Evolutionary conservation across 2,888 invertebrate species (phyloP).

Genomic region (Sisyra terminalis): DNA sequence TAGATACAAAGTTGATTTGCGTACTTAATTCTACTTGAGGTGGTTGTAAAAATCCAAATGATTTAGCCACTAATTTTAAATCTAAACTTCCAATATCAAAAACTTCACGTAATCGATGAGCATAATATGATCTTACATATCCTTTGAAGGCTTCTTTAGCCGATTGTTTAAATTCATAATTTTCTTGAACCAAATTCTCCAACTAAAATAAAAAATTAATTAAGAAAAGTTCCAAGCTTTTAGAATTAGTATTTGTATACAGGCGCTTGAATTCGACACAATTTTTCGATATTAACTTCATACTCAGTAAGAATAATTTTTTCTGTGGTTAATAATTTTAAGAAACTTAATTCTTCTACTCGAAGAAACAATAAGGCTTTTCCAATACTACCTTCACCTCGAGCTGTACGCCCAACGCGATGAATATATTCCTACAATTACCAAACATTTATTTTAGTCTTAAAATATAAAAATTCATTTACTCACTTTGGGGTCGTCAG

Average conservation of each 20-base stretch:
- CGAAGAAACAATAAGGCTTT: constrained; percentile 84
- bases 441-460: neutral
- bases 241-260: neutral
- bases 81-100: constrained; percentile 88
- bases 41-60: constrained; percentile 92
- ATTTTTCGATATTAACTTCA: constrained; percentile 94
- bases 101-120: constrained; percentile 87
- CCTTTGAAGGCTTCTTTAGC: constrained; percentile 95
- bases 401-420: constrained; percentile 91
- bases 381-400: constrained; percentile 85
- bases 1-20: constrained; percentile 15
- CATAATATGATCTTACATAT: constrained; percentile 91
- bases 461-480: neutral
- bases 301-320: constrained; percentile 92
- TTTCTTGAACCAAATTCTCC: constrained; percentile 85
- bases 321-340: constrained; percentile 83
- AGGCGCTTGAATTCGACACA: constrained; percentile 78
- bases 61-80: constrained; percentile 69
- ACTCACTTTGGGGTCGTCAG: constrained; percentile 88
- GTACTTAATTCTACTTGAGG: constrained; percentile 86
- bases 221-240: too few relatives aligned
- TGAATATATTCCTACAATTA: constrained; percentile 89
- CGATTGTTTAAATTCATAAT: constrained; percentile 89
- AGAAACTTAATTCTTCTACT: constrained; percentile 91
- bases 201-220: constrained; percentile 40